Base-by-base conservation (phyloP, 1,140 invertebrate species). In the Drosophila seguyi region DNA sequence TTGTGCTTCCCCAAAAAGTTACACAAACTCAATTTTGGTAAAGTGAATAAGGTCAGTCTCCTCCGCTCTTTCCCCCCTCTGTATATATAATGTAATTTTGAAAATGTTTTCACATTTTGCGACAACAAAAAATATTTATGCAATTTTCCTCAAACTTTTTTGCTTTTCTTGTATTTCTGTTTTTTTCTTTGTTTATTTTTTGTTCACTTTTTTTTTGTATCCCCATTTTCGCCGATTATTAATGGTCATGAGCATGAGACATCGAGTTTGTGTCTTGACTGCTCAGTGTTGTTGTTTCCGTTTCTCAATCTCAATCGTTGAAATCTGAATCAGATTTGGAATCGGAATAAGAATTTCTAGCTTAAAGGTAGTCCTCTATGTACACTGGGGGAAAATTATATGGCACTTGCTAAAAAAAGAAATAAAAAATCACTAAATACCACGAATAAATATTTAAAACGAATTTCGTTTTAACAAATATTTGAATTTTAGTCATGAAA, bases 1-100 rank as follows among this genome's bases (percentile, higher is more conserved):
- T 62, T 45, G 22, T 25, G 14, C 5, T 65, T n/a, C 14, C 10
- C 36, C 3, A 39, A 84, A 31, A 84, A 85, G 81, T 85, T 81
- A 77, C 77, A 72, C 58, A 85, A 84, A 81, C 81, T 84, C 72
- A 85, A 84, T 85, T 85, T 85, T 72, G 22, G 25, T 67, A 52
- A 73, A 76, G 72, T 57, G 36, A 55, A 60, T 45, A 39, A 59
- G 41, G 47, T 57, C 52, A 5, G n/a, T 29, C 25, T 20, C 29
- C n/a, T 13, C 6, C 2, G 27, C 27, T 25, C 6, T n/a, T 2
- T 11, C 0, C 14, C 13, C 27, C 0, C n/a, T 10, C 27, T 50
- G 36, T 71, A 68, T 52, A 75, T 60, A 38, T 61, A 44, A 76
- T 68, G 42, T 68, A 61, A 68, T 77, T 69, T 47, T 39, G n/a